Percentiles rank a stretch among this genome's conserved stretches.
These are phyloP conservation scores for Agonopterix heracliana DNA, from an alignment of 2,888 invertebrate species.

Conservation along the genomic window DNA sequence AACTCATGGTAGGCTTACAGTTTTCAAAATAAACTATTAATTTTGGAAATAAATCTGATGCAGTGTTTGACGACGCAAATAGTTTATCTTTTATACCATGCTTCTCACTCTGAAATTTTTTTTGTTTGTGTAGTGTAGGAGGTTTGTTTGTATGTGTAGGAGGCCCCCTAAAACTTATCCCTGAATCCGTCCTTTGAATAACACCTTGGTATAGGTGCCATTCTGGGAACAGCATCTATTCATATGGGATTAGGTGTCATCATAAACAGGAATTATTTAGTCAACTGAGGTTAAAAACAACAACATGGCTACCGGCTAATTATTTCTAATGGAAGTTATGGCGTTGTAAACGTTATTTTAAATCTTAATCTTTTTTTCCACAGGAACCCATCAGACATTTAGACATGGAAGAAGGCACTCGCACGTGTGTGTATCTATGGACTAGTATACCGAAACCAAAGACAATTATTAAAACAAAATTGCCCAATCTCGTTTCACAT, in stretches of 20 bases:
- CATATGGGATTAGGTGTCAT: constrained; percentile 75
- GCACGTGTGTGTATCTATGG: too few species aligned
- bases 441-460: too few species aligned
- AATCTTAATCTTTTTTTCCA: neutral
- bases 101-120: constrained; percentile 28
- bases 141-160: too few species aligned
- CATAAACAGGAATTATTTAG: constrained; percentile 75
- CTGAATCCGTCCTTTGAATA: too few species aligned
- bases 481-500: too few species aligned
- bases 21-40: too few species aligned
- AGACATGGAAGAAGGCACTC: too few species aligned
- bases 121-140: neutral
- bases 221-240: constrained; percentile 68
- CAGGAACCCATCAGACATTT: neutral
- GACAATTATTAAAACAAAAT: too few species aligned
- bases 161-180: too few species aligned
- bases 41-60: too few species aligned
- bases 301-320: constrained; percentile 44
- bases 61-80: too few species aligned
- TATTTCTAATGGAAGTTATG: constrained; percentile 46
- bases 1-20: too few species aligned
- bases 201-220: constrained; percentile 10
- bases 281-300: constrained; percentile 72
- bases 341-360: constrained; percentile 30
- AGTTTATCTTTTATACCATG: neutral